Evolutionary conservation across 2,113 vertebrate genomes (phyloP), one percentile per base, ranked within the genome.

Genomic region (Pseudorhombus dupliciocellatus): DNA sequence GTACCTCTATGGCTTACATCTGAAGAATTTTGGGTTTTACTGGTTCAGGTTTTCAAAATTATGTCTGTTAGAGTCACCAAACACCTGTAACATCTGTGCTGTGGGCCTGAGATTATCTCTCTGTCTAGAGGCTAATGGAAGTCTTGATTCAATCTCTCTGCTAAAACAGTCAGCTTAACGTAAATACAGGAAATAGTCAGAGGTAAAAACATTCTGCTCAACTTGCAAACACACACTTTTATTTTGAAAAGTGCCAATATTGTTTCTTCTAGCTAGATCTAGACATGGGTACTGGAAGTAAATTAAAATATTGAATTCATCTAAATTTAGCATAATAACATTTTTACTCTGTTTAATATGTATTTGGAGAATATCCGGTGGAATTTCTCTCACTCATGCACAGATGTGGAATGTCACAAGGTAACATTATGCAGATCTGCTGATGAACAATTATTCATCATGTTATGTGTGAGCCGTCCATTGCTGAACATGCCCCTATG

Each of bases 1-100:
- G 64, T 22, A 26, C 21, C 48, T 81, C 54, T 44, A 75, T 61
- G 54, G 59, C 58, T 84, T 59, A 64, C 21, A 62, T 1, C 0
- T 56, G 22, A 48, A 58, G 10, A 69, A 63, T 58, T 46, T 28
- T 61, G n/a, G n/a, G 6, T 58, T 9, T 0, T 52, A 73, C 26
- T 37, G 25, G 52, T 42, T 26, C 31, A n/a, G 30, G 14, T 52
- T 26, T 54, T 67, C 8, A 50, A 46, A 25, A 55, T 67, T 68
- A 30, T 34, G 28, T 42, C 24, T 59, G 11, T 66, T 30, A 37
- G 10, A 1, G 51, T 26, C 50, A 61, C 21, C 59, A 70, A 60
- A 75, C 55, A 58, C 57, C n/a, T 60, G 12, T 6, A 16, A 34
- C 25, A 54, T 64, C 28, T 54, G 56, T 10, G 11, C 31, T 25